These are phyloP conservation scores for Dallia pectoralis DNA, from an alignment of 2,797 vertebrate genomes.

Conservation along the genomic window DNA sequence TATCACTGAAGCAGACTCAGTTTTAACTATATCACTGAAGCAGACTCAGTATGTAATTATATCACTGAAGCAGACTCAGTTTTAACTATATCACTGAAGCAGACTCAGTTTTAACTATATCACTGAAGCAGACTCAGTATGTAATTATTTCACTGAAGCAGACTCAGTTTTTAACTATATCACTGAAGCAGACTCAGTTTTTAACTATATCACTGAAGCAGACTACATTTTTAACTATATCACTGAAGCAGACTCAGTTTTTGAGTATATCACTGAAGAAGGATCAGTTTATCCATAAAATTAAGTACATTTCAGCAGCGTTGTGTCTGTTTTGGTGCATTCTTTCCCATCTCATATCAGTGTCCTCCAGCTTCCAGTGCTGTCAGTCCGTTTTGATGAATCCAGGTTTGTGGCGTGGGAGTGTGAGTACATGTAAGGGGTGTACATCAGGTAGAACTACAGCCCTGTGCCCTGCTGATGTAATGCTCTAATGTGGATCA, in stretches of 20 bases:
- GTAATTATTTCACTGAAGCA: background rate
- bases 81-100: background rate
- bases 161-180: no score
- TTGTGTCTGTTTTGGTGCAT: background rate
- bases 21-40: no score
- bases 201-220: background rate
- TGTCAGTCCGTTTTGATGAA: background rate
- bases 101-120: no score
- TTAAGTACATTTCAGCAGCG: background rate
- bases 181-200: no score
- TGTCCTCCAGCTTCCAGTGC: background rate
- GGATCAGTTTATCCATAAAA: no score
- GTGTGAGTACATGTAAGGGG: background rate
- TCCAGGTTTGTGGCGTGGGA: background rate
- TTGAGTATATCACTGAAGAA: no score
- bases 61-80: background rate
- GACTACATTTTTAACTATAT: background rate
- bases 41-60: no score
- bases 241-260: background rate
- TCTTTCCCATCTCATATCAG: background rate
- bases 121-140: no score
- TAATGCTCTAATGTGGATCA: constrained; percentile 30
- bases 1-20: no score
- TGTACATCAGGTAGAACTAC: constrained; percentile 16
- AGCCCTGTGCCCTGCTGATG: constrained; percentile 11